Percentiles rank a stretch among this genome's conserved stretches.
Evolutionary conservation across 1,140 invertebrate genomes (phyloP).

Genomic region (Lucilia sericata): DNA sequence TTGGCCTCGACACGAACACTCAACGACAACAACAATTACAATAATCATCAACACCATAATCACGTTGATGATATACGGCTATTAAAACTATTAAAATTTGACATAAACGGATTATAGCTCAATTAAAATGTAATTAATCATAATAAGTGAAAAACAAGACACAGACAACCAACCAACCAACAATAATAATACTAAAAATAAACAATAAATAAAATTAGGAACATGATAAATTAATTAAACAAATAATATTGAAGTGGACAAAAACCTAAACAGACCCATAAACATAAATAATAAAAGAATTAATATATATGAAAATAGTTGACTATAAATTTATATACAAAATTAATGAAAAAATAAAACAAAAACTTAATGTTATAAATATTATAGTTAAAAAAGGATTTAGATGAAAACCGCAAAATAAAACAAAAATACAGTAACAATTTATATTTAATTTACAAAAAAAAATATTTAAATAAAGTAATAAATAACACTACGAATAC

Average conservation of each 20-base stretch:
- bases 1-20: conserved; percentile 33
- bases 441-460: too few species aligned
- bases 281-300: too few species aligned
- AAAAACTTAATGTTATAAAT: neutral
- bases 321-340: too few species aligned
- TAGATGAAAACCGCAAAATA: neutral
- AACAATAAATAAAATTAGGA: neutral
- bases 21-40: conserved; percentile 24
- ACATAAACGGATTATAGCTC: conserved; percentile 42
- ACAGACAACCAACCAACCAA: neutral
- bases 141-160: neutral
- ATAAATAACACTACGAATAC: neutral
- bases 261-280: too few species aligned
- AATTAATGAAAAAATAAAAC: neutral
- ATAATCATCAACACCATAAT: neutral
- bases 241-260: neutral
- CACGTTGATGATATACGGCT: conserved; percentile 21
- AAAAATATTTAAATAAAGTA: neutral
- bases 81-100: conserved; percentile 9
- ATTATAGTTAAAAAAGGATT: neutral
- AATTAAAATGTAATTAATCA: conserved; percentile 42
- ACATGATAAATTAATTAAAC: neutral
- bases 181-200: neutral
- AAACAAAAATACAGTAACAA: too few species aligned
- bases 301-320: too few species aligned